Base-by-base conservation (phyloP, 2,888 invertebrate species). In the Bombylius major region DNA sequence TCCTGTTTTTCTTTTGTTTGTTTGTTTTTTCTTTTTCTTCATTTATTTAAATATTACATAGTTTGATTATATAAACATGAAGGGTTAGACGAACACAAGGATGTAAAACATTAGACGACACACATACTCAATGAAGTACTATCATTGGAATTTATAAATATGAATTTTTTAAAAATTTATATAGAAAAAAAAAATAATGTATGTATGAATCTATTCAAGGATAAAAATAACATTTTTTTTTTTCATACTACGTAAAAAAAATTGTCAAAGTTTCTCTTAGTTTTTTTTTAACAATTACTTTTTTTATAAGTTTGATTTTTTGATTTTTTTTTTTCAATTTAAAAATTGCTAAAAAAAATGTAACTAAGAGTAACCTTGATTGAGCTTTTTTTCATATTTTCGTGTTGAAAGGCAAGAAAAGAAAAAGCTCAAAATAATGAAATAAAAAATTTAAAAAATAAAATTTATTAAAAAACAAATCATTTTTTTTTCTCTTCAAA, bases 51-150 rank as follows among this genome's bases (percentile, higher is more conserved):
- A 23, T 23, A 23, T 23, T 23, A 23, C 23, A 23, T 23, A 23
- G 23, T 23, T 23, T 23, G 23, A 23, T 23, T 23, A 23, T 23
- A 23, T 23, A 23, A 23, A 73, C 70, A 69, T 68, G 61, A 76
- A 68, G 79, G 82, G 82, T 83, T 76, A 84, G 84, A 87, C 86
- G 87, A 85, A 89, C 88, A 89, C 87, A 87, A 84, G 80, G 87
- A 86, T 84, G 82, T 79, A 82, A 78, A 83, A 86, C 85, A 86
- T 85, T 86, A 87, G 87, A 88, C 87, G 87, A 87, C 86, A 88
- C 88, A 89, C 89, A 89, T 71, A 71, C 72, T 73, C 72, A 71
- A 75, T 73, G 73, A 71, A 70, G 72, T 73, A 70, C 73, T 72
- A 72, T 72, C 73, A 73, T 72, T 71, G 45, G 51, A 55, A 55